Percentiles rank a stretch among this genome's conserved stretches.
These are phyloP conservation scores for Sitta europaea DNA, from an alignment of 2,113 vertebrate genomes.

Conservation along the genomic window DNA sequence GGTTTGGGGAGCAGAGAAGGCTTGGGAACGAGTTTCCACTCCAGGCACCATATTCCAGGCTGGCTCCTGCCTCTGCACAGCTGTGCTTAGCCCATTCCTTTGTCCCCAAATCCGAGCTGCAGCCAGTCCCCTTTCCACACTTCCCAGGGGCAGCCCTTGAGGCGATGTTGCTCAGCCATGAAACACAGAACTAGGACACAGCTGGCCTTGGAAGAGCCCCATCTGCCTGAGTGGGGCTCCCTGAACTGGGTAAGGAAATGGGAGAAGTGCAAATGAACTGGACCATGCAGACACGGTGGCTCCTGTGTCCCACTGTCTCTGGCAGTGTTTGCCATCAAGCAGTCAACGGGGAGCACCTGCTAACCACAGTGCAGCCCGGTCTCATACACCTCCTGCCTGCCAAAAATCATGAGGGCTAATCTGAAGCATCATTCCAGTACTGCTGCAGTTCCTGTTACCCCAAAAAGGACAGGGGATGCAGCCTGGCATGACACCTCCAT, in stretches of 20 bases:
- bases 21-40: not conserved
- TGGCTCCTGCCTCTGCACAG: not conserved
- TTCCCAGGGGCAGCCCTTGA: not conserved
- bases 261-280: not conserved
- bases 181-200: not conserved
- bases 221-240: not conserved
- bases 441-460: accelerated
- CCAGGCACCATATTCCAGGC: not conserved
- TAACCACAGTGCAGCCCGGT: not conserved
- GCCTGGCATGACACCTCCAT: accelerated
- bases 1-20: not conserved
- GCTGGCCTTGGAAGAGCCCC: not conserved
- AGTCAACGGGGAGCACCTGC: not conserved
- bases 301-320: not conserved
- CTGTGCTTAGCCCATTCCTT: not conserved
- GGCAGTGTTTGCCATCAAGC: not conserved
- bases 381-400: not conserved
- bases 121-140: not conserved
- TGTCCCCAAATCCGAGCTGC: not conserved
- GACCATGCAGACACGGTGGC: not conserved
- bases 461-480: not conserved
- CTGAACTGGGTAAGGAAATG: not conserved
- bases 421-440: not conserved
- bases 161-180: not conserved
- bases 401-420: not conserved